A percentile compares a stretch with the other conserved stretches of the same genome.
phyloP scores from a whole-genome alignment of 2,113 vertebrate genomes.

The Variabilichromis moorii region DNA sequence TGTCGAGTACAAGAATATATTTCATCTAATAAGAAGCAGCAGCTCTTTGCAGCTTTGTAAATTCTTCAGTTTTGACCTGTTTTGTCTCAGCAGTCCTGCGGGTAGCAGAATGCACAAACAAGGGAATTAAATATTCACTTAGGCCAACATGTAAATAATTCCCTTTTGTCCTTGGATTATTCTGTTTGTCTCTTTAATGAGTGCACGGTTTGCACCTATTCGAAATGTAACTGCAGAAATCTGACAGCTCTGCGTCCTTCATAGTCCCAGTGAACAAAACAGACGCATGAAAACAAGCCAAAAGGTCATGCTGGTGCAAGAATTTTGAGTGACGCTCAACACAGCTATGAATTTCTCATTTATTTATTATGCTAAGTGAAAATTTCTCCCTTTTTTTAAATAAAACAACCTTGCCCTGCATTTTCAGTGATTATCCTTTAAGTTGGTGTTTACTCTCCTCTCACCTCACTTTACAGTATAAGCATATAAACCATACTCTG shows the following conservation, averaged over 20 bases:
- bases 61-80: not conserved
- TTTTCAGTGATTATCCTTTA: not conserved
- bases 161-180: slow-evolving; percentile 2
- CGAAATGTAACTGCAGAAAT: not conserved
- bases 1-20: not conserved
- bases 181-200: not conserved
- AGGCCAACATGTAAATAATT: not conserved
- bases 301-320: not conserved
- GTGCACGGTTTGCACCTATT: not conserved
- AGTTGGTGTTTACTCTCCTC: not conserved
- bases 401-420: not conserved
- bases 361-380: not conserved
- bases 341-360: not conserved
- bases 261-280: not conserved
- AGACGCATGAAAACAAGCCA: not conserved
- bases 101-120: not conserved
- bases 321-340: not conserved
- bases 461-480: not conserved
- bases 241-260: not conserved
- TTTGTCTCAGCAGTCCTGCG: not conserved
- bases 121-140: slow-evolving; percentile 3
- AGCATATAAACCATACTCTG: not conserved
- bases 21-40: not conserved
- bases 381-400: not conserved
- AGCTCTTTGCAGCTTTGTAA: not conserved